These are phyloP conservation scores for Monochamus alternatus DNA, from an alignment of 2,888 invertebrate genomes.

Conservation along the genomic window DNA sequence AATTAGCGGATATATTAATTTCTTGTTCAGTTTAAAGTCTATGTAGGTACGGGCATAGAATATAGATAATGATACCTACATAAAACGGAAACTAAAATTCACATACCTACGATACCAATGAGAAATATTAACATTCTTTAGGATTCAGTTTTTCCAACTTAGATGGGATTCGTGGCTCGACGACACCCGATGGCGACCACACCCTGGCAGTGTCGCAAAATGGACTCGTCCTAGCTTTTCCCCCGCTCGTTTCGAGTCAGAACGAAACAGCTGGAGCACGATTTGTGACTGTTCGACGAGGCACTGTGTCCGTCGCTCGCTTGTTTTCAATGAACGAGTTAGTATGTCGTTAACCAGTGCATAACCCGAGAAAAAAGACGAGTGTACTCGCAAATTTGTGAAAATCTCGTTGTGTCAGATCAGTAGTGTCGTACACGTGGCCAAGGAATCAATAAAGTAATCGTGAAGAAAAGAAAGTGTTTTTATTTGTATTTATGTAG, in stretches of 20 bases:
- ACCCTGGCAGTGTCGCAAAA: constrained; percentile 41
- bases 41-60: too few relatives aligned
- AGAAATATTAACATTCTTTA: background rate
- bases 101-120: too few relatives aligned
- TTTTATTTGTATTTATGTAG: constrained; percentile 21
- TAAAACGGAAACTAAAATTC: too few relatives aligned
- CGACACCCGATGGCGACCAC: constrained; percentile 17
- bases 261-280: constrained; percentile 44
- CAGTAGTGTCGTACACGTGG: constrained; percentile 23
- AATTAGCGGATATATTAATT: too few relatives aligned
- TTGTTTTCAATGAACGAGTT: constrained; percentile 23
- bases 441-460: constrained; percentile 27
- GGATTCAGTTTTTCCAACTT: background rate
- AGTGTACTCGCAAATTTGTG: constrained; percentile 19
- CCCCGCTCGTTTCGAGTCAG: constrained; percentile 46
- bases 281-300: constrained; percentile 19
- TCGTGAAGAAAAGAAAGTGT: background rate
- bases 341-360: constrained; percentile 17
- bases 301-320: constrained; percentile 7
- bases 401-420: background rate
- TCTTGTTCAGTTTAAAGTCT: too few relatives aligned
- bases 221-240: constrained; percentile 54
- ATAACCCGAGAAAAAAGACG: constrained; percentile 3
- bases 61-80: too few relatives aligned
- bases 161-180: background rate